Base-by-base conservation (phyloP, 2,888 invertebrate genomes). In the Phaedon cochleariae region DNA sequence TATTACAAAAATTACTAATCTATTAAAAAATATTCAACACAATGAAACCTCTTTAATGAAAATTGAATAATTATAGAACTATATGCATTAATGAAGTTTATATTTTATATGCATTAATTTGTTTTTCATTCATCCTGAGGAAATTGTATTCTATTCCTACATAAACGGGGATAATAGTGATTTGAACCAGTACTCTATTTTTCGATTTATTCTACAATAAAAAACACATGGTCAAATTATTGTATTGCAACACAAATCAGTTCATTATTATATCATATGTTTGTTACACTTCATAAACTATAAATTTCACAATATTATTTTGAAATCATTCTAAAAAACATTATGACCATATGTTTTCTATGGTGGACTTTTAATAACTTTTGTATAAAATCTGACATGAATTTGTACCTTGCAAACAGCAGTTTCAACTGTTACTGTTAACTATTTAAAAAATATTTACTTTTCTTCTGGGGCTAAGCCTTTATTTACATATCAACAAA, bases 371-470 rank as follows among this genome's bases (percentile, higher is more conserved):
- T 78, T 78, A 80, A 78, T 80, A 79, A 59, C 76, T 80, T 74
- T 73, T 76, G 78, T 79, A 79, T 81, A 81, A 80, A 81, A 80
- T 82, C 81, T 81, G 81, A 82, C 82, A 68, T 80, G 80, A 82
- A 83, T 83, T 83, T 83, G 83, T 83, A 83, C 83, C 83, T 74
- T 82, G 77, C 78, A 80, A 82, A 83, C 82, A 83, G 82, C 82
- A 79, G 81, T 82, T 82, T 82, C 81, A 81, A n/a, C n/a, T 82
- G 78, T 75, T 78, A 80, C 62, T 45, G 59, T 66, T 59, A 62
- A 66, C 66, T 55, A 52, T 55, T 59, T 76, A 77, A 78, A 80
- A 66, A 59, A 62, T 59, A 66, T 62, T 59, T 57, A 54, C 45
- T 59, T 65, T 57, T 64, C 53, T 59, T 79, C 74, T 52, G 55